Base-by-base conservation (phyloP, 2,888 invertebrate genomes). In the Megalurothrips usitatus region DNA sequence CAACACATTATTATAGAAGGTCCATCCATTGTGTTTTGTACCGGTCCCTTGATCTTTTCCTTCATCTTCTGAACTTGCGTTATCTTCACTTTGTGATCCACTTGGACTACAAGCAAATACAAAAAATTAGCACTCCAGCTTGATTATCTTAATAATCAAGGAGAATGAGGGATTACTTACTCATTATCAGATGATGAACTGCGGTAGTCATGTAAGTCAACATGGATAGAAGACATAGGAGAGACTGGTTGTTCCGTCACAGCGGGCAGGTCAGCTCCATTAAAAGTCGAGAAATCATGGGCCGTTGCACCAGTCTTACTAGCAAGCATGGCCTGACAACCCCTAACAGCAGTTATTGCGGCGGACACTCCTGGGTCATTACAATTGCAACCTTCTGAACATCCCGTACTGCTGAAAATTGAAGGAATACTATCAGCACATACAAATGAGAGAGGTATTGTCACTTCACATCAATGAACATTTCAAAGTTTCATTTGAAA, bases 1-100 rank as follows among this genome's bases (percentile, higher is more conserved):
- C 89, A 93, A 90, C 82, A 93, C 91, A 88, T 92, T 92, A 84
- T 92, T 91, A 84, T 93, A 93, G 86, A 93, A 91, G 6, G 92
- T 93, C 90, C 91, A 92, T 83, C 92, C 92, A 84, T 91, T 89
- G 86, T 91, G 90, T 47, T 90, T 89, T 79, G 90, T 89, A 84
- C 85, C 85, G 49, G 86, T 86, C 1, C 87, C 86, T 79, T 89
- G 90, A 84, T 87, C 81, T 49, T 79, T 52, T 14, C 79, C 80
- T 9, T 78, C 78, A 26, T 80, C n/a, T 49, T n/a, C 68, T 58
- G 78, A 68, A 79, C 34, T 79, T 48, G 19, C 81, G 23, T 52
- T 79, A n/a, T 75, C 87, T 83, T 90, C 90, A 80, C 90, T 91
- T 79, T 89, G 89, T 81, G 89, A 89, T 85, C 81, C 87, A 87